phyloP scores from a whole-genome alignment of 2,113 vertebrate genomes.

The Redunca redunca region DNA sequence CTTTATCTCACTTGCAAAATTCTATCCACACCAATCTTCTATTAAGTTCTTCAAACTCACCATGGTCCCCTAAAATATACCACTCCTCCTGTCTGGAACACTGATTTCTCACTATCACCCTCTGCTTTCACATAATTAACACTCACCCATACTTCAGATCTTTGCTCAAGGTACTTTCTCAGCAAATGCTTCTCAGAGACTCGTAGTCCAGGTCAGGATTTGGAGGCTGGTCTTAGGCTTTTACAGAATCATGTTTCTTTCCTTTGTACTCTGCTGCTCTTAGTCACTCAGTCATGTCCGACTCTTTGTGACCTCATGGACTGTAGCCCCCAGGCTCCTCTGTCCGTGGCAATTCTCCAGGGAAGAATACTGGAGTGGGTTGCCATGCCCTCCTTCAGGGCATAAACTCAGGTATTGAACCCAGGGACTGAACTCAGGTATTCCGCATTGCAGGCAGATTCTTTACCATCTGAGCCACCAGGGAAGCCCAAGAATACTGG shows the following conservation, averaged over 20 bases:
- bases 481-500: background rate
- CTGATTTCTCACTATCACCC: background rate
- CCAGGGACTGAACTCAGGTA: background rate
- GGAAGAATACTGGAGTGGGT: background rate
- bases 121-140: background rate
- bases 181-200: background rate
- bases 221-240: background rate
- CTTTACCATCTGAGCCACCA: background rate
- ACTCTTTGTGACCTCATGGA: background rate
- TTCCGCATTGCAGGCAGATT: background rate
- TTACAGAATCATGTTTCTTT: background rate
- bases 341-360: background rate
- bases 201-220: background rate
- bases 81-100: background rate
- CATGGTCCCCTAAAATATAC: background rate
- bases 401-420: background rate
- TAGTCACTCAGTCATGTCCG: rapidly evolving
- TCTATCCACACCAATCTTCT: background rate
- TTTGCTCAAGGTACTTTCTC: background rate
- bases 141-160: background rate
- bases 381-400: background rate
- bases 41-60: background rate
- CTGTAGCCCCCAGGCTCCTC: background rate
- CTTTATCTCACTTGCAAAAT: background rate
- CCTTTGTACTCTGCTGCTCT: background rate